Evolutionary conservation across 2,888 invertebrate species (phyloP).

Genomic region (Drymonia ruficornis): DNA sequence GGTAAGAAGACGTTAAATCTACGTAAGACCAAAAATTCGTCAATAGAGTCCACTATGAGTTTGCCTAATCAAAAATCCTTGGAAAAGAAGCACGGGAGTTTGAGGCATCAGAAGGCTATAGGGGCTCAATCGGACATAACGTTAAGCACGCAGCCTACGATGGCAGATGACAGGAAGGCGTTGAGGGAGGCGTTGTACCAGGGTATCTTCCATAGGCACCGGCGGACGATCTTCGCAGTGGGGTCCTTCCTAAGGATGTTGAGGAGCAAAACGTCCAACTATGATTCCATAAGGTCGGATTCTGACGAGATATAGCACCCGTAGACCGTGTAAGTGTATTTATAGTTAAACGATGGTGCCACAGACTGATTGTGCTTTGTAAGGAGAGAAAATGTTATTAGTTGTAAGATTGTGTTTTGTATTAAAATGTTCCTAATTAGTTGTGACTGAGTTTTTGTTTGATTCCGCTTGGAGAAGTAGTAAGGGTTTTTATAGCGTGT

Average conservation of each 20-base stretch:
- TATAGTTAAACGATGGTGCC: conserved; percentile 67
- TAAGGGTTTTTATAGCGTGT: conserved; percentile 48
- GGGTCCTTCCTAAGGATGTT: conserved; percentile 91
- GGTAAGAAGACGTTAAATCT: conserved; percentile 75
- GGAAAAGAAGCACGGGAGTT: conserved; percentile 81
- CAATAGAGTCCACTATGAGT: conserved; percentile 82
- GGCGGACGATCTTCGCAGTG: conserved; percentile 90
- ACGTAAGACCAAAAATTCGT: conserved; percentile 79
- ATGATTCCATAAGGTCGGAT: conserved; percentile 89
- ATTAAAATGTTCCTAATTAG: conserved; percentile 80
- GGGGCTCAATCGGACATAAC: conserved; percentile 86
- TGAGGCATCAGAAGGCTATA: conserved; percentile 86
- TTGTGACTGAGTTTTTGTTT: conserved; percentile 58
- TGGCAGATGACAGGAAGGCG: conserved; percentile 87
- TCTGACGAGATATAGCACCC: conserved; percentile 82
- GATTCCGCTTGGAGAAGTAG: conserved; percentile 53
- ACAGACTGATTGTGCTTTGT: conserved; percentile 77
- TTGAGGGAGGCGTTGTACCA: conserved; percentile 90
- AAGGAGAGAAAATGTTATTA: conserved; percentile 59
- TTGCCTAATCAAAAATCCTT: conserved; percentile 81
- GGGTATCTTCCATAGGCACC: conserved; percentile 91
- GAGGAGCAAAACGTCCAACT: conserved; percentile 90
- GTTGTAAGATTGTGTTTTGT: conserved; percentile 61
- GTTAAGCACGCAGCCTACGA: conserved; percentile 74
- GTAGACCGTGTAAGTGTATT: conserved; percentile 55